Evolutionary conservation across 2,797 vertebrate genomes (phyloP).

Genomic region (Sebastes elongatus): DNA sequence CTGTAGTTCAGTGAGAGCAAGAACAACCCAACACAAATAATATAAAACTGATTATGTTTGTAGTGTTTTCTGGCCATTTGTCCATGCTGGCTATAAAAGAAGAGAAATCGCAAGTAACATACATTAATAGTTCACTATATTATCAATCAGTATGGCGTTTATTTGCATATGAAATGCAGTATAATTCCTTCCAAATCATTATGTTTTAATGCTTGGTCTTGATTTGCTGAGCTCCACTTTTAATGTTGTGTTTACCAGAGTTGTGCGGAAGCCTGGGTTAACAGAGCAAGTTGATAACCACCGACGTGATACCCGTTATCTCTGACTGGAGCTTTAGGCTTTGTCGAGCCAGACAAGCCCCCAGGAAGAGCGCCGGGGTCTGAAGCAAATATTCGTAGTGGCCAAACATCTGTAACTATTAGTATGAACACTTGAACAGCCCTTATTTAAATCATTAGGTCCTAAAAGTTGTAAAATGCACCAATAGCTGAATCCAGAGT

Average conservation of each 20-base stretch:
- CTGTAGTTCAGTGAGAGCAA: background rate
- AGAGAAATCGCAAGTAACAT: background rate
- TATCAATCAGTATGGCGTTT: background rate
- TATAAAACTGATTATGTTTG: background rate
- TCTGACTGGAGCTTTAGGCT: background rate
- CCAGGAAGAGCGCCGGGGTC: too few relatives aligned
- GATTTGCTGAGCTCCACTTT: background rate
- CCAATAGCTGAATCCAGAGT: too few relatives aligned
- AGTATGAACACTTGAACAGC: too few relatives aligned
- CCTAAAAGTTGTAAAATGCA: too few relatives aligned
- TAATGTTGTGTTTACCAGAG: too few relatives aligned
- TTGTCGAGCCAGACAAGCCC: background rate
- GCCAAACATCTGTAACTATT: too few relatives aligned
- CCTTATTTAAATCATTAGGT: too few relatives aligned
- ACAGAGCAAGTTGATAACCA: too few relatives aligned
- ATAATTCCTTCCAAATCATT: background rate
- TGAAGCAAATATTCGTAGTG: too few relatives aligned
- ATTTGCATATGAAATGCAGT: background rate
- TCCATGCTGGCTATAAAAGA: background rate
- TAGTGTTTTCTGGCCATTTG: background rate
- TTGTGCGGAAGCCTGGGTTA: too few relatives aligned
- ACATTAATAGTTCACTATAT: background rate
- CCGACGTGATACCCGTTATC: too few relatives aligned
- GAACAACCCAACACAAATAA: too few relatives aligned
- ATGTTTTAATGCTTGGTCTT: background rate